Base-by-base conservation (phyloP, 2,113 vertebrate species). In the Otis tarda region DNA sequence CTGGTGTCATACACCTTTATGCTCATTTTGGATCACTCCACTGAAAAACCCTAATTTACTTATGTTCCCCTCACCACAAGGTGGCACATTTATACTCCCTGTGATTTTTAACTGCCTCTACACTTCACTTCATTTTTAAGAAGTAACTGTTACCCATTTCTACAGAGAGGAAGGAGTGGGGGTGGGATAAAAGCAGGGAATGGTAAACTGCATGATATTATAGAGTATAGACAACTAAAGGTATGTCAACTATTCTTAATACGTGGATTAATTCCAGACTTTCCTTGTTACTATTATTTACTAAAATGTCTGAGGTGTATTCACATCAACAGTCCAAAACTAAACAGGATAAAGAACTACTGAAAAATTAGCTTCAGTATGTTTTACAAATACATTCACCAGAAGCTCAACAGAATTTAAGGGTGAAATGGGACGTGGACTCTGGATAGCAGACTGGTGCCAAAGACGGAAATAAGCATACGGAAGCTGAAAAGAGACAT, bases 51-150 rank as follows among this genome's bases (percentile, higher is more conserved):
- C 13, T 13, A 9, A 35, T 60, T 80, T 43, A 39, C 2, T 49
- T 21, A 27, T 39, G 73, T 9, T 11, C 68, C 52, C 49, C 73
- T 89, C 49, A 83, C 95, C 94, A 96, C 88, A 74, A 96, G 92
- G 93, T 89, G 93, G 93, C 95, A 96, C 21, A 56, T 80, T 47
- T 0, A 6, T 37, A 59, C 47, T 67, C 85, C 31, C 55, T 22
- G 31, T 41, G 47, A 73, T 35, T 70, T 86, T 93, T 49, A 77
- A 67, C 59, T 69, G 35, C 49, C 49, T 76, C 49, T 30, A 15
- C 20, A 23, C 4, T 27, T 68, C 5, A 33, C 28, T 74, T 16
- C 14, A 25, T 55, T 89, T 67, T 81, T 53, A 89, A 52, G 12
- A 68, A 75, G 35, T 39, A 78, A 82, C 33, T 43, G 57, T 49